phyloP scores from a whole-genome alignment of 1,140 invertebrate genomes.

The Neuroterus valhalla region DNA sequence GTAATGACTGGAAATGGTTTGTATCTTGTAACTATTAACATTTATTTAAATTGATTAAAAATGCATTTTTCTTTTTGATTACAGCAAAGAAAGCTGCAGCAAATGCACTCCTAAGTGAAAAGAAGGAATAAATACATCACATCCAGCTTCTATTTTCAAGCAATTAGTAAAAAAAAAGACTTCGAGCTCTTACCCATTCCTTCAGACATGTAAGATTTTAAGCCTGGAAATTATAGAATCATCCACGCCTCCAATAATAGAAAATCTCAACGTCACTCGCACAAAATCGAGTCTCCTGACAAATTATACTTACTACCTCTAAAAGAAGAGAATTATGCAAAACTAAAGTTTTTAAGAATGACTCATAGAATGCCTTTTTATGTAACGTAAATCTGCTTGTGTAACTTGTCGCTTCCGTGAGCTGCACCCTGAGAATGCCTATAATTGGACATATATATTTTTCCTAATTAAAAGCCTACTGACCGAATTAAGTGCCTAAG shows the following conservation, averaged over 20 bases:
- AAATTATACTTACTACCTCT: background rate
- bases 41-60: constrained; percentile 11
- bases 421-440: background rate
- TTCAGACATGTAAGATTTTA: constrained; percentile 23
- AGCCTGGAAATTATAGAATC: constrained; percentile 4
- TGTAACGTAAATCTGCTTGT: background rate
- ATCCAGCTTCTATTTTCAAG: background rate
- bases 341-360: background rate
- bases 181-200: constrained; percentile 54
- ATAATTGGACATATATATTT: background rate
- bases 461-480: too few species aligned
- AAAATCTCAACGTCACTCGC: background rate
- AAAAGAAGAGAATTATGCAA: background rate
- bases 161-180: background rate
- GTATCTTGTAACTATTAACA: background rate
- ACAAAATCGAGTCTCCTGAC: constrained; percentile 10
- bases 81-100: constrained; percentile 63
- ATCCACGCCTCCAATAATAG: constrained; percentile 3
- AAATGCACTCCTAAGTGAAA: constrained; percentile 53
- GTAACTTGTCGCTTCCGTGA: background rate
- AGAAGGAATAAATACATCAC: constrained; percentile 56
- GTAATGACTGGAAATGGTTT: background rate
- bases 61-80: constrained; percentile 45
- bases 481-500: constrained; percentile 11
- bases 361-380: background rate